phyloP scores from a whole-genome alignment of 2,888 invertebrate species.

The Apotomis betuletana region DNA sequence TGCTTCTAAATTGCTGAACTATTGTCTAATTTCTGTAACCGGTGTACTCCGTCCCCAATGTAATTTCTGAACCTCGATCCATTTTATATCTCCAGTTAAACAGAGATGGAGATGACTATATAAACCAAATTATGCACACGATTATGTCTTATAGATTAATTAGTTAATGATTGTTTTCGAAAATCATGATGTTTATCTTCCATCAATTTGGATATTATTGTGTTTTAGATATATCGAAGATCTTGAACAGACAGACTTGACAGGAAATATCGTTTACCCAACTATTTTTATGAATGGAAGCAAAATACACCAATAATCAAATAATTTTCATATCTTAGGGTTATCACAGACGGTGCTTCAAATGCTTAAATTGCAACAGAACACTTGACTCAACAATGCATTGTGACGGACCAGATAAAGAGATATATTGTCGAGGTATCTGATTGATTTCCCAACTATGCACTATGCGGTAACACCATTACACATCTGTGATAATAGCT shows the following conservation, averaged over 20 bases:
- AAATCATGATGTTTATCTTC: too few species aligned
- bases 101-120: too few species aligned
- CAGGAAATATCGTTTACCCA: not conserved
- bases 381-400: conserved; percentile 94
- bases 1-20: conserved; percentile 34
- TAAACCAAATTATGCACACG: too few species aligned
- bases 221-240: too few species aligned
- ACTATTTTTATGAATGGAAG: not conserved
- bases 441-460: conserved; percentile 51
- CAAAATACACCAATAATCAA: conserved; percentile 23
- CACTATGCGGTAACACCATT: conserved; percentile 65
- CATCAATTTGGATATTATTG: too few species aligned
- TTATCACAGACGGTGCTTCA: conserved; percentile 95
- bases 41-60: too few species aligned
- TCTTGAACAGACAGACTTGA: not conserved
- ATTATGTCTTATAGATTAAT: too few species aligned
- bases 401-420: conserved; percentile 96
- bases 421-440: conserved; percentile 96
- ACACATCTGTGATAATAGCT: conserved; percentile 70
- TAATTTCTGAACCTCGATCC: too few species aligned
- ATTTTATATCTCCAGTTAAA: too few species aligned
- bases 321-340: conserved; percentile 84
- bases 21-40: not conserved
- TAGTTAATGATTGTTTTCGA: too few species aligned
- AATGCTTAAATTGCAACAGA: conserved; percentile 92